phyloP scores from a whole-genome alignment of 2,797 vertebrate genomes.

The Chelon labrosus region DNA sequence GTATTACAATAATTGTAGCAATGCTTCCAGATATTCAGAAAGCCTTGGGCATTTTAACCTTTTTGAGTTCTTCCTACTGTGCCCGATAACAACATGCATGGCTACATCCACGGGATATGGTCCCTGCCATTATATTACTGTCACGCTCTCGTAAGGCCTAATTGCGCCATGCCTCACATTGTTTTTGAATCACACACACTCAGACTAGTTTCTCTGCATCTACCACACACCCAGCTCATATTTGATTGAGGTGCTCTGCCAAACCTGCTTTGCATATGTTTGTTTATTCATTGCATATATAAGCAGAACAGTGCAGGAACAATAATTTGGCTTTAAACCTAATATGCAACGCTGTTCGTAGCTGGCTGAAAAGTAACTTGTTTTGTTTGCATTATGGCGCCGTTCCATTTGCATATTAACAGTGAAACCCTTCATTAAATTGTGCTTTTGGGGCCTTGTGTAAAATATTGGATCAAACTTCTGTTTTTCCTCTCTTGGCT shows the following conservation, averaged over 20 bases:
- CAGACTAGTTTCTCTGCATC: slow-evolving; percentile 25
- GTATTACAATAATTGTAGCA: slow-evolving; percentile 10
- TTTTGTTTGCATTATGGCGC: slow-evolving; percentile 34
- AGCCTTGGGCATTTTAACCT: slow-evolving; percentile 1
- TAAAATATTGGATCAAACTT: slow-evolving; percentile 21
- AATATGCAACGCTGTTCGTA: slow-evolving; percentile 27
- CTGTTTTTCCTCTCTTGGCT: slow-evolving; percentile 25
- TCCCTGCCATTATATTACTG: slow-evolving; percentile 41
- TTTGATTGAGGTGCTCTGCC: slow-evolving; percentile 41
- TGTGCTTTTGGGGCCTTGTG: slow-evolving; percentile 22
- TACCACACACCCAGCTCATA: slow-evolving; percentile 9
- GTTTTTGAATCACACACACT: slow-evolving; percentile 46
- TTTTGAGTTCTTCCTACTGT: slow-evolving; percentile 1
- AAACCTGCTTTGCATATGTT: slow-evolving; percentile 53
- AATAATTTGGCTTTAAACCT: slow-evolving; percentile 33
- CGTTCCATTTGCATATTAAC: slow-evolving; percentile 12
- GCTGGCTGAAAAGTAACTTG: slow-evolving; percentile 27
- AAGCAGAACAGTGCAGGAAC: slow-evolving; percentile 27
- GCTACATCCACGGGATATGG: slow-evolving; percentile 29
- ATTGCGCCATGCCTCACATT: slow-evolving; percentile 49
- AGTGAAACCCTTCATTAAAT: slow-evolving; percentile 27
- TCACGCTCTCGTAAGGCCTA: slow-evolving; percentile 49
- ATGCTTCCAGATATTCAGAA: slow-evolving; percentile 18
- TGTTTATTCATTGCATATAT: slow-evolving; percentile 48
- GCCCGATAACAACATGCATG: slow-evolving; percentile 23